Evolutionary conservation across 1,140 invertebrate species (phyloP).

Genomic region (Gerris buenoi): DNA sequence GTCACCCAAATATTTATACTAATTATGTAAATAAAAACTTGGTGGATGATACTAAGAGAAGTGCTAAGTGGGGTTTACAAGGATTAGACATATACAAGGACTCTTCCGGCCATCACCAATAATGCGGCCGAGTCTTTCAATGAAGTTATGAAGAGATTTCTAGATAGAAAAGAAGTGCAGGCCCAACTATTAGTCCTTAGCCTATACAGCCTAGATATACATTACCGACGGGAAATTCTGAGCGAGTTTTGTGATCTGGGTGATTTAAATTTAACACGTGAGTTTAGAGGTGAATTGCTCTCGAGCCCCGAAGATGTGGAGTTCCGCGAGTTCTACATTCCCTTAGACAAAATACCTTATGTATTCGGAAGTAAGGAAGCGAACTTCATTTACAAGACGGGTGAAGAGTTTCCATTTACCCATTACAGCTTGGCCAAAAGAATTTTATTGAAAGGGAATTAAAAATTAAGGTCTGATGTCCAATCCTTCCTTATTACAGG

Average conservation of each 20-base stretch:
- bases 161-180: neutral
- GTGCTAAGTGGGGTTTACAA: neutral
- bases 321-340: neutral
- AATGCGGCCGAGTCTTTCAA: neutral
- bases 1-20: neutral
- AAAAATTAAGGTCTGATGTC: neutral
- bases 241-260: neutral
- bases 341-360: neutral
- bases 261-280: neutral
- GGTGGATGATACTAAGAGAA: neutral
- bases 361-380: neutral
- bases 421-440: neutral
- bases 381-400: neutral
- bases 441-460: neutral
- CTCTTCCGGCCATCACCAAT: neutral
- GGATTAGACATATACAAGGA: neutral
- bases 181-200: neutral
- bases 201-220: neutral
- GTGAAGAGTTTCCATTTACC: neutral
- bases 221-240: neutral
- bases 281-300: neutral
- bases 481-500: neutral
- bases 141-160: neutral
- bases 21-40: neutral
- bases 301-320: neutral